These are phyloP conservation scores for Rallus crepitans DNA, from an alignment of 2,797 vertebrate species.

Conservation along the genomic window DNA sequence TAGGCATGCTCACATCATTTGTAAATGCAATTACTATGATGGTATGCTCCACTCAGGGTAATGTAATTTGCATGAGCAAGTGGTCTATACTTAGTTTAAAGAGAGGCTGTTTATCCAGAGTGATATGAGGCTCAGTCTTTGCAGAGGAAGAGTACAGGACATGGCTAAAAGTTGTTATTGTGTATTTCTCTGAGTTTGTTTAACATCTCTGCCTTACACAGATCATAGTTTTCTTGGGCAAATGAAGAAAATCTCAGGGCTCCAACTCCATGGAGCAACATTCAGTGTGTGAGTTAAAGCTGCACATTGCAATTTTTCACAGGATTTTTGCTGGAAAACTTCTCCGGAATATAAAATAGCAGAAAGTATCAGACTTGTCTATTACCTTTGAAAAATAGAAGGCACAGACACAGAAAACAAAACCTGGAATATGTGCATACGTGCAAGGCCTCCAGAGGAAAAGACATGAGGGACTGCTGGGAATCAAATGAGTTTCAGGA, in stretches of 20 bases:
- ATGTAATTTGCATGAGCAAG: slow-evolving; percentile 23
- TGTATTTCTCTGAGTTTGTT: neutral
- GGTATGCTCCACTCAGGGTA: neutral
- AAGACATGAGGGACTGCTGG: neutral
- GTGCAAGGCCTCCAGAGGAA: neutral
- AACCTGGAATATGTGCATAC: neutral
- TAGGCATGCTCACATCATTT: neutral
- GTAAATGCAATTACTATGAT: slow-evolving; percentile 15
- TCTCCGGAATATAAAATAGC: slow-evolving; percentile 2
- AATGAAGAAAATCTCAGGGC: neutral
- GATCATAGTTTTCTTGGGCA: neutral
- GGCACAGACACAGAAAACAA: neutral
- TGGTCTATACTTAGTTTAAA: slow-evolving; percentile 31
- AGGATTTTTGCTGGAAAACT: neutral
- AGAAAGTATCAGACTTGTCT: neutral
- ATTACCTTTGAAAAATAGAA: slow-evolving; percentile 43
- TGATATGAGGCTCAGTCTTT: neutral
- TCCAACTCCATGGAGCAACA: neutral
- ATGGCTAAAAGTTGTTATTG: neutral
- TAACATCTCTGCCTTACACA: neutral
- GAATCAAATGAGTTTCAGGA: neutral
- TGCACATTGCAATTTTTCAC: neutral
- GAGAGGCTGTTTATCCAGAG: neutral
- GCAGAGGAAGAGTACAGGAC: neutral
- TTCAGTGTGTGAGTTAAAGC: neutral